These are phyloP conservation scores for Synodontis membranacea DNA, from an alignment of 2,113 vertebrate species.

Conservation along the genomic window DNA sequence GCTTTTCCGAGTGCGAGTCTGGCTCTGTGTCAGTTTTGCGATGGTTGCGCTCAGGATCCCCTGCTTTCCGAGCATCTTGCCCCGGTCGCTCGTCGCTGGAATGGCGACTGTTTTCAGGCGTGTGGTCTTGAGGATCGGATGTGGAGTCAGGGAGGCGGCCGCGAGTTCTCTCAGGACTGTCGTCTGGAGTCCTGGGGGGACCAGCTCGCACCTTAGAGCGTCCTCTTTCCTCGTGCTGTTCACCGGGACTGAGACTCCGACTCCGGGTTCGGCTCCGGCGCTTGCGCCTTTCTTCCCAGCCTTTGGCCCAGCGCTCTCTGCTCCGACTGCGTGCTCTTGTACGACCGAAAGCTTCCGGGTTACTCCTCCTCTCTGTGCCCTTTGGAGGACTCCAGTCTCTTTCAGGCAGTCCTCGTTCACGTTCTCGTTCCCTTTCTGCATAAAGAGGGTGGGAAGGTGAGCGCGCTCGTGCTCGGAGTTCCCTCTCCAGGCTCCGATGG, in stretches of 20 bases:
- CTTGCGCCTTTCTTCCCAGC: conserved; percentile 81
- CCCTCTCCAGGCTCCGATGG: conserved; percentile 87
- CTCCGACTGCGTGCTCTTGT: conserved; percentile 83
- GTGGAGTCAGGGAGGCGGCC: conserved; percentile 82
- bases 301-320: conserved; percentile 85
- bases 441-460: conserved; percentile 84
- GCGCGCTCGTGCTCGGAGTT: conserved; percentile 85
- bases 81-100: conserved; percentile 29
- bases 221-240: conserved; percentile 78
- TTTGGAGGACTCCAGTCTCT: conserved; percentile 89
- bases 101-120: conserved; percentile 71
- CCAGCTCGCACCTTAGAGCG: conserved; percentile 75
- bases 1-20: conserved; percentile 70
- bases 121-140: conserved; percentile 77
- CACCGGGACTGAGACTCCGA: conserved; percentile 78
- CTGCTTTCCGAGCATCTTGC: conserved; percentile 68
- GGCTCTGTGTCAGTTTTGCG: conserved; percentile 75
- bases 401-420: conserved; percentile 77
- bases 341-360: conserved; percentile 80
- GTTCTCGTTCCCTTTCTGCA: conserved; percentile 78
- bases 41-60: conserved; percentile 80
- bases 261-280: conserved; percentile 67
- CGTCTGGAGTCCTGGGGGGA: conserved; percentile 73
- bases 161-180: conserved; percentile 83
- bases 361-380: conserved; percentile 78